These are phyloP conservation scores for Leptinotarsa juncta DNA, from an alignment of 2,888 invertebrate species.

Conservation along the genomic window DNA sequence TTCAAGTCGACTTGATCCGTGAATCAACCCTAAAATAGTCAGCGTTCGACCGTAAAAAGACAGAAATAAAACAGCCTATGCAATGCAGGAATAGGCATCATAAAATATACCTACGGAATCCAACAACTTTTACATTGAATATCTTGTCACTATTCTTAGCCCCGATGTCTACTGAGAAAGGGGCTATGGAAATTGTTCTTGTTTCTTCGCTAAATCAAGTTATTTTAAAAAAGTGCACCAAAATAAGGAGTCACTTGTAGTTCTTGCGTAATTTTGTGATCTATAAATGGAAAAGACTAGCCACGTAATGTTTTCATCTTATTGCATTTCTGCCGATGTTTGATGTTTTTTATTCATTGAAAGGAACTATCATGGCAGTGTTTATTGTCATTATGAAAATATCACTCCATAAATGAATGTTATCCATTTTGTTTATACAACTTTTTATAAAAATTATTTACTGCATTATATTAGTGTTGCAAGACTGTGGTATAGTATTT, in stretches of 20 bases:
- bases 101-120: conserved; percentile 43
- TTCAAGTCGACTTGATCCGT: conserved; percentile 54
- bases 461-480: too few species aligned
- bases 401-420: too few species aligned
- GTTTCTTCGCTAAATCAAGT: conserved; percentile 1
- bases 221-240: not conserved
- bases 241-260: not conserved
- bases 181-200: not conserved
- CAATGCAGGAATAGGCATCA: conserved; percentile 45
- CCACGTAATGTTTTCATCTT: not conserved
- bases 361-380: too few species aligned
- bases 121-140: conserved; percentile 30
- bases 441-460: too few species aligned
- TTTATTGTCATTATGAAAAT: too few species aligned
- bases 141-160: conserved; percentile 24
- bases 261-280: not conserved
- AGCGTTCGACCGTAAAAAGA: conserved; percentile 55
- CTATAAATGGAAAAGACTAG: not conserved
- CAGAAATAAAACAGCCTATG: conserved; percentile 45
- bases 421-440: too few species aligned
- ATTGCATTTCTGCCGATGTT: too few species aligned
- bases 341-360: too few species aligned
- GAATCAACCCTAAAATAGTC: conserved; percentile 59
- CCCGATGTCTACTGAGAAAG: not conserved
- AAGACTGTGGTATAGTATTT: too few species aligned